These are phyloP conservation scores for Fregetta grallaria DNA, from an alignment of 2,113 vertebrate species.

Conservation along the genomic window DNA sequence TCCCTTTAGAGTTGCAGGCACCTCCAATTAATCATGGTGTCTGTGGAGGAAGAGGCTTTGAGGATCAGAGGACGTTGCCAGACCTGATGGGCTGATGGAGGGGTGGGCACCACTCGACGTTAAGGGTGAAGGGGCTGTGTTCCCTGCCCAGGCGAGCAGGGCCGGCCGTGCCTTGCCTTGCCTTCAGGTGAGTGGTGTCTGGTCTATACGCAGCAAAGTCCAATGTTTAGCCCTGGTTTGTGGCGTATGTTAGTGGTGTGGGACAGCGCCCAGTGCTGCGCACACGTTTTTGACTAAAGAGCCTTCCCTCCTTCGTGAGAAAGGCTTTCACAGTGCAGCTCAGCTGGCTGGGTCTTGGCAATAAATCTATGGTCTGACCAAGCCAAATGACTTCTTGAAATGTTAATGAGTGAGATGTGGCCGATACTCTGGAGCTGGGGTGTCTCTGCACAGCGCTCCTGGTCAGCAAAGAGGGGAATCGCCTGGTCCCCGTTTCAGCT, in stretches of 20 bases:
- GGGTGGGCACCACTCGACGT: background rate
- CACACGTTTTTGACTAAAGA: background rate
- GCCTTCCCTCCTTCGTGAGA: background rate
- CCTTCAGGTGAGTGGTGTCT: background rate
- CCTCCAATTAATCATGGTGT: slow-evolving; percentile 48
- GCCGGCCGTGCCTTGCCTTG: background rate
- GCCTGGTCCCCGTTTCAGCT: background rate
- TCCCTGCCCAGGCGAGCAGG: background rate
- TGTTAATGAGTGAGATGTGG: background rate
- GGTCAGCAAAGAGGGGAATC: background rate
- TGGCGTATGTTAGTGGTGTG: background rate
- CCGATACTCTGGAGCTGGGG: background rate
- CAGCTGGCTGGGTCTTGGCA: background rate
- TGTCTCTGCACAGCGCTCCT: background rate
- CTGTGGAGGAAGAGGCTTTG: slow-evolving; percentile 2
- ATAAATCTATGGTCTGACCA: background rate
- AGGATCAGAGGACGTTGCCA: background rate
- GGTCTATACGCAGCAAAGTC: background rate
- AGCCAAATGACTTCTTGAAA: slow-evolving; percentile 5
- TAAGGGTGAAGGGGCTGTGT: background rate
- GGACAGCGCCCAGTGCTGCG: background rate
- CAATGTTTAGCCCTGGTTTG: background rate
- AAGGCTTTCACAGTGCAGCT: background rate
- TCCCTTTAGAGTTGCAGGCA: background rate
- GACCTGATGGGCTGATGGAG: background rate